Base-by-base conservation (phyloP, 2,113 vertebrate genomes). In the Anhinga rufa region DNA sequence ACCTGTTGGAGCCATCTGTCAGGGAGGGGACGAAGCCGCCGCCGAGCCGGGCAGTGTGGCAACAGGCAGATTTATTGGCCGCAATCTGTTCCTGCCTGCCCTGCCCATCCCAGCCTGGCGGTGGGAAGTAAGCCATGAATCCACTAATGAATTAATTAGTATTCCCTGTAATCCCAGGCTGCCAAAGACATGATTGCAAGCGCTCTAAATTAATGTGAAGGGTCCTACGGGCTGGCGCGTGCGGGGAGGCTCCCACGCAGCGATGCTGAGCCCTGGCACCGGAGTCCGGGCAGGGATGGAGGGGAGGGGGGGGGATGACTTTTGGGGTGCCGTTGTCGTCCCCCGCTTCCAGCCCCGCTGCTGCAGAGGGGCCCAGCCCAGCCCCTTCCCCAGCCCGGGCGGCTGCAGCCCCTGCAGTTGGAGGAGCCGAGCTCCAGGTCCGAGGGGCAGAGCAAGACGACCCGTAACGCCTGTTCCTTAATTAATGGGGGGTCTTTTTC, bases 1-100 rank as follows among this genome's bases (percentile, higher is more conserved):
- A 97, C 95, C 97, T 97, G 97, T 96, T 96, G 97, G 94, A 91
- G 49, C 97, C 97, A 97, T 97, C 97, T 97, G 96, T 58, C 88
- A 57, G 57, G 81, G 91, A 74, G 65, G 14, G 86, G 88, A 25
- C 34, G 54, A 48, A 58, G 75, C 62, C 22, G 34, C 12, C 68
- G 20, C 34, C 5, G 65, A 46, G 64, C 62, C 9, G 88, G 55
- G 54, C 68, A 3, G 18, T 25, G 82, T 46, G 76, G 92, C 95
- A 94, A 95, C 96, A 95, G 97, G 92, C 96, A 96, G 96, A 96
- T 95, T 96, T 93, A 95, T 83, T 74, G 96, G 91, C 55, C 48
- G 22, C 94, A 97, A 97, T 94, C 97, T 97, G 96, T 95, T 95
- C 96, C 29, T 31, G 60, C 78, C 9, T 14, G 26, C 80, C 81